phyloP scores from a whole-genome alignment of 2,888 invertebrate genomes.

The Nephrotoma guestfalica region DNA sequence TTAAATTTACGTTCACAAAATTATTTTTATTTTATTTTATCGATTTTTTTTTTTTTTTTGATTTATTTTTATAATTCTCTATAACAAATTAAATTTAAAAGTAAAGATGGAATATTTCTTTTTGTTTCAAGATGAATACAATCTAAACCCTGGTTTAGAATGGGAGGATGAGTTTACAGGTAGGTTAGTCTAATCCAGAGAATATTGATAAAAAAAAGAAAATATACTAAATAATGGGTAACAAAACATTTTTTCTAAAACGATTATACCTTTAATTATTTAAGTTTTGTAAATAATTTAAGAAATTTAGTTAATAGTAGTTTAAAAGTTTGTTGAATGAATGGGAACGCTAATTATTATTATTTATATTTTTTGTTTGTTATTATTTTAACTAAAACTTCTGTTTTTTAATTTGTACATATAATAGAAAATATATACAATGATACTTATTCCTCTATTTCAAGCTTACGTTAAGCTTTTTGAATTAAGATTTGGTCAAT shows the following conservation, averaged over 20 bases:
- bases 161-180: conserved; percentile 99
- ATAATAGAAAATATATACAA: too few species aligned
- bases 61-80: neutral
- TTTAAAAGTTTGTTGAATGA: neutral
- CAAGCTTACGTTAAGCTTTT: neutral
- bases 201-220: neutral
- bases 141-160: conserved; percentile 99
- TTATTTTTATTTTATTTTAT: neutral
- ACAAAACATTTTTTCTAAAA: neutral
- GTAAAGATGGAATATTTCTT: conserved; percentile 18
- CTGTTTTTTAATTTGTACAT: neutral
- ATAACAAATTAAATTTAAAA: conserved; percentile 3
- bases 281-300: neutral
- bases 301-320: neutral
- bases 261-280: neutral
- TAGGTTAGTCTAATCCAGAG: conserved; percentile 51
- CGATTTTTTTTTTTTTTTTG: neutral
- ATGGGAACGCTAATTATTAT: neutral
- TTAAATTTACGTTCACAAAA: neutral
- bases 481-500: neutral
- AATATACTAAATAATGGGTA: conserved; percentile 4
- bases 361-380: neutral
- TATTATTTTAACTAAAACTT: neutral
- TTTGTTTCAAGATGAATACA: conserved; percentile 92
- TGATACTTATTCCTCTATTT: neutral